phyloP scores from a whole-genome alignment of 2,113 vertebrate species.

The Pterocles burchelli region DNA sequence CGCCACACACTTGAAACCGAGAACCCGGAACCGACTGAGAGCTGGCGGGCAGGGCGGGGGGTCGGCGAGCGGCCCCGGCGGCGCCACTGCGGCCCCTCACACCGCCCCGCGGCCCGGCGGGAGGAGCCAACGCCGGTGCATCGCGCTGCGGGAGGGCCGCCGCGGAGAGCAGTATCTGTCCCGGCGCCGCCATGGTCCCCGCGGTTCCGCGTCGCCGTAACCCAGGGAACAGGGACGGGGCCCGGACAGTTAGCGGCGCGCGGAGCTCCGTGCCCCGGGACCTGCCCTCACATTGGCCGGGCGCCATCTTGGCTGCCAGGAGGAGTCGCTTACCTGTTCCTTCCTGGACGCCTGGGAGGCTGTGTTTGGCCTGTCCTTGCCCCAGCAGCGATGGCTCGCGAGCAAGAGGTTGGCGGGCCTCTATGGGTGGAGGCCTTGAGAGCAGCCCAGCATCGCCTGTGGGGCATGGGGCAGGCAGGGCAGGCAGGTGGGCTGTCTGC shows the following conservation, averaged over 20 bases:
- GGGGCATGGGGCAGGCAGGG: not conserved
- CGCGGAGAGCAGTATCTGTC: not conserved
- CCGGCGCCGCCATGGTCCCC: not conserved
- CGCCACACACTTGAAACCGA: accelerated
- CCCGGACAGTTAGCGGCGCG: too few species aligned
- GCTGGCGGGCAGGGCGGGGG: too few species aligned
- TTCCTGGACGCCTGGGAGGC: accelerated
- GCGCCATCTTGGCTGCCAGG: accelerated
- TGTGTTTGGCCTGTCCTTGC: accelerated
- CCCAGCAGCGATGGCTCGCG: not conserved
- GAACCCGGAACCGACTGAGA: too few species aligned
- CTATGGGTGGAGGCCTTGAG: too few species aligned
- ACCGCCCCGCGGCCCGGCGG: not conserved
- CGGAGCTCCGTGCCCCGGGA: not conserved
- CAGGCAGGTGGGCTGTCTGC: not conserved
- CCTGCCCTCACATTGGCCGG: accelerated
- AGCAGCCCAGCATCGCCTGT: not conserved
- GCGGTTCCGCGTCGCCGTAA: not conserved
- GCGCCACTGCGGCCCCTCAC: not conserved
- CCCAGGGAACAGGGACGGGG: not conserved
- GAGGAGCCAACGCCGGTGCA: accelerated
- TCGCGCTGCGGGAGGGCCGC: too few species aligned
- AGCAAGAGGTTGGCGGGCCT: too few species aligned
- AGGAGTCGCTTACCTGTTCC: accelerated
- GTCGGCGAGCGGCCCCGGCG: not conserved